Evolutionary conservation across 2,888 invertebrate species (phyloP), one percentile per base, ranked within the genome.

Genomic region (Troilus luridus): DNA sequence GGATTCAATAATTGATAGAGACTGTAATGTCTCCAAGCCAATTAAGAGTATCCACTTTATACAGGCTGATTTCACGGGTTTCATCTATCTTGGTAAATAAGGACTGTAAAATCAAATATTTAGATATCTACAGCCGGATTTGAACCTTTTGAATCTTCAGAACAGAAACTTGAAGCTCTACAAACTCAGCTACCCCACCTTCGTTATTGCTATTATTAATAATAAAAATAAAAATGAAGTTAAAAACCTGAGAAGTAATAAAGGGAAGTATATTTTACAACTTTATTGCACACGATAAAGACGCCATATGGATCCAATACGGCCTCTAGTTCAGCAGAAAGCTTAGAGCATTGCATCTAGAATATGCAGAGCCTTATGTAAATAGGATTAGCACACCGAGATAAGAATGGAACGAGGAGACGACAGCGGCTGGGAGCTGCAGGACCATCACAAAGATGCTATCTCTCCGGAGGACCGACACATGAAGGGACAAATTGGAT

Each of bases 401-500:
- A 77, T 77, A 77, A 12, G 12, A 14, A 0, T 17, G 72, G 27
- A 17, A 6, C 7, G 1, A 41, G 72, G 1, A 27, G 72, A 77
- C 14, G 72, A 41, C 72, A 77, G 27, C 27, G 19, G 72, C 3
- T 11, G 17, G 72, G 27, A 27, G 27, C 6, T 77, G 72, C 72
- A 77, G 24, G 5, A 77, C 72, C 41, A 77, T 77, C 41, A 27
- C 72, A 77, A 27, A 77, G 72, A 77, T 41, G 72, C 27, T 41
- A 77, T 77, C 72, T 27, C 41, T 41, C 14, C 27, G 1, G 1
- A 17, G 41, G 72, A 77, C 72, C 41, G 72, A 27, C 72, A 8
- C 72, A 77, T 77, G 41, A 77, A 77, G 41, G 72, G 72, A 77
- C 72, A 77, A 27, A 77, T 77, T 27, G 72, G 72, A 77, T 77